These are phyloP conservation scores for Volucella inflata DNA, from an alignment of 2,888 invertebrate species.

Conservation along the genomic window DNA sequence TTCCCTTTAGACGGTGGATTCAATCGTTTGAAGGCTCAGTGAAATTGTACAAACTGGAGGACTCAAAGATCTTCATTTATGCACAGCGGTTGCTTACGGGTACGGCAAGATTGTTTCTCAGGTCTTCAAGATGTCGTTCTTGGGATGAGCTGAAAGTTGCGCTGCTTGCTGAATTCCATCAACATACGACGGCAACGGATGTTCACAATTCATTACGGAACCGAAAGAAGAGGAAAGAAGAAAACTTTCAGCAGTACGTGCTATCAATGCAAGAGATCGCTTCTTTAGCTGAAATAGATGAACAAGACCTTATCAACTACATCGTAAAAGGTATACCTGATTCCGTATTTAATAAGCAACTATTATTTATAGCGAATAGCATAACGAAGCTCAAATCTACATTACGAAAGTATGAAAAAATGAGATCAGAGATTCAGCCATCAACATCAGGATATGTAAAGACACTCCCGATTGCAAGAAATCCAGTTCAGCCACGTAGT, in stretches of 20 bases:
- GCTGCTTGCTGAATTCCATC: constrained; percentile 14
- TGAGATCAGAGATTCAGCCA: constrained; percentile 23
- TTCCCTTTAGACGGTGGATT: no score
- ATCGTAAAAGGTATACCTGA: constrained; percentile 41
- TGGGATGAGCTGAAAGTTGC: constrained; percentile 21
- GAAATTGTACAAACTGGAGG: no score
- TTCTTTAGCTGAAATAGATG: constrained; percentile 33
- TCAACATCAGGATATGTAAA: no score
- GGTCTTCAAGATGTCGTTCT: constrained; percentile 9
- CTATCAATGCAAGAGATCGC: constrained; percentile 42
- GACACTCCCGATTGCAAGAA: no score
- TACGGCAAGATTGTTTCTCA: no score
- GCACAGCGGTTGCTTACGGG: no score
- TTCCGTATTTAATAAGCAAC: constrained; percentile 28
- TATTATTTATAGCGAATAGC: constrained; percentile 31
- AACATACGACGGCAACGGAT: constrained; percentile 7
- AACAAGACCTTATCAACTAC: constrained; percentile 39
- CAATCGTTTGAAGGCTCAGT: no score
- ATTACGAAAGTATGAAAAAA: constrained; percentile 32
- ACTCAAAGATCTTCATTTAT: no score
- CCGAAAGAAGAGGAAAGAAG: constrained; percentile 24
- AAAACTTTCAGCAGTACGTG: constrained; percentile 23
- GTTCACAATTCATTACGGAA: constrained; percentile 17
- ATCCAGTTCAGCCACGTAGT: no score
- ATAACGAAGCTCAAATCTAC: constrained; percentile 23